Base-by-base conservation (phyloP, 2,797 vertebrate genomes). In the Acrossocheilus wenchowensis region DNA sequence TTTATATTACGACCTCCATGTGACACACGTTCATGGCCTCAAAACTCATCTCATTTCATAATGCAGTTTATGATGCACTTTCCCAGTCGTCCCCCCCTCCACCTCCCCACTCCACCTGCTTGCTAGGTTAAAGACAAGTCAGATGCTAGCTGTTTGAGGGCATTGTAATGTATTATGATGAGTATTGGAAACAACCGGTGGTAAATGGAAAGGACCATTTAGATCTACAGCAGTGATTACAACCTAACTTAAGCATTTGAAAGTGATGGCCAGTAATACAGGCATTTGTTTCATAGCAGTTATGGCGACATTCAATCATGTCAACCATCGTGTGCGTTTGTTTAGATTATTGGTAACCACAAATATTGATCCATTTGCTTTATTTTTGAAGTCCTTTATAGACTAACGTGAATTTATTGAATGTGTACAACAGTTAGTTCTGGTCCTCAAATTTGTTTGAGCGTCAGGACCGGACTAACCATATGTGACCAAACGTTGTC, bases 41-140 rank as follows among this genome's bases (percentile, higher is more conserved):
- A 78, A 82, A 87, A 69, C 80, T 87, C 62, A 87, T 87, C 72
- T 82, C 73, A 87, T 83, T 87, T 87, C 73, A 87, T 87, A 82
- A 82, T 83, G 81, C 72, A 60, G 39, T 87, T 82, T 82, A 82
- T 82, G 77, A 87, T 87, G 73, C 73, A 71, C 50, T 57, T 34
- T 19, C 36, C 52, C 60, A 54, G 19, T 23, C 30, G 1, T 2
- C 52, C 45, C 73, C 57, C 4, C 8, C 57, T 6, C 57, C 57
- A 4, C 48, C 60, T 71, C 45, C 50, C 48, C 2, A 30, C 30
- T 2, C 30, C 12, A 43, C 57, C 72, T 75, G 19, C 36, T 80
- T 79, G 43, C 84, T 60, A 84, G 43, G 72, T 84, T 83, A 83
- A 75, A 83, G 57, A 71, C 75, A 79, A 71, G 64, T 79, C 64